Conservation (phyloP, 2,888 invertebrate species). For the Agonum fuliginosum region DNA sequence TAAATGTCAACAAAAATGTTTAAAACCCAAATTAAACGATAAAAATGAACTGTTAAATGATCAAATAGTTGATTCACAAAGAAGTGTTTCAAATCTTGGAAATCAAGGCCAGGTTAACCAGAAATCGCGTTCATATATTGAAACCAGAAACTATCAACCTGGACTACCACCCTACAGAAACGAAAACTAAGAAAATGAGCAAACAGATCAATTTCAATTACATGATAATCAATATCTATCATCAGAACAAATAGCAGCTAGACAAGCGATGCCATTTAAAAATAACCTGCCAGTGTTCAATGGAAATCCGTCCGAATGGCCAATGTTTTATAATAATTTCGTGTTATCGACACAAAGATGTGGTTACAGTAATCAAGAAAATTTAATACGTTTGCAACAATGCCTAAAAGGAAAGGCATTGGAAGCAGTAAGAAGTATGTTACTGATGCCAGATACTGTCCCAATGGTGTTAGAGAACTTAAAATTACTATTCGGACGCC, state of each 20-base stretch:
- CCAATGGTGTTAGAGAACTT: not conserved
- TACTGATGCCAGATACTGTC: not conserved
- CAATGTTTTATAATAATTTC: not conserved
- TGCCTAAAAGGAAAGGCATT: not conserved
- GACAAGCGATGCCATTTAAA: not conserved
- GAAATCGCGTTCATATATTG: not conserved
- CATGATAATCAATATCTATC: not conserved
- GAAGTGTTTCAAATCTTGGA: not conserved
- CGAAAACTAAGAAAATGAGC: not conserved
- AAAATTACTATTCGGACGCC: not conserved
- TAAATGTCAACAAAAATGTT: not conserved
- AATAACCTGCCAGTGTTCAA: not conserved
- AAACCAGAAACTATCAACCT: not conserved
- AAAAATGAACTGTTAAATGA: not conserved
- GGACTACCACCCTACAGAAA: not conserved
- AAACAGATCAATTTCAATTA: not conserved
- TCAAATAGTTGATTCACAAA: not conserved
- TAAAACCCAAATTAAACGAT: not conserved
- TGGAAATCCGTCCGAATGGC: not conserved
- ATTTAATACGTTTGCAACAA: constrained; percentile 5
- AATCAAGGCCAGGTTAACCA: not conserved
- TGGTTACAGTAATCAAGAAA: not conserved
- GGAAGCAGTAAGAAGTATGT: not conserved
- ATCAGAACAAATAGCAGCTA: not conserved
- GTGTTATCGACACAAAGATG: not conserved